Percentiles rank a stretch among this genome's conserved stretches.
These are phyloP conservation scores for Donacobius atricapilla DNA, from an alignment of 2,113 vertebrate species.

Conservation along the genomic window DNA sequence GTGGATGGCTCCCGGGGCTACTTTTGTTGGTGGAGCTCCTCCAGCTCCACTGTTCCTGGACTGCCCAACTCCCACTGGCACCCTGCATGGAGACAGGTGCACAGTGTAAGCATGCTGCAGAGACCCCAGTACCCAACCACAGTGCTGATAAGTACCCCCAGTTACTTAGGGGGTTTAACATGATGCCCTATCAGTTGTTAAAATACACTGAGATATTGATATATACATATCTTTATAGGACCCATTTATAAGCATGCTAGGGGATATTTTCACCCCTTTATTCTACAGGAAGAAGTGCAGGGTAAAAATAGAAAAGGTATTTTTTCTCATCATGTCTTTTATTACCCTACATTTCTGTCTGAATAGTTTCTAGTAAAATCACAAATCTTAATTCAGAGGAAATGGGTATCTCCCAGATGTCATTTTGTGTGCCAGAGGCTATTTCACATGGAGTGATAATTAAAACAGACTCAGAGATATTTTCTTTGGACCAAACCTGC, in stretches of 20 bases:
- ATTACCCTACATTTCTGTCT: neutral
- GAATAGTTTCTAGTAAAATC: neutral
- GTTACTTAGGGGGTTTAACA: neutral
- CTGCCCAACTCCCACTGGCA: slow-evolving; percentile 82
- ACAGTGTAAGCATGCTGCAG: neutral
- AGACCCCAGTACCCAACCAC: neutral
- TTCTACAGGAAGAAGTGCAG: neutral
- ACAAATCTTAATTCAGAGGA: slow-evolving; percentile 11
- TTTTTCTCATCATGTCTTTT: neutral
- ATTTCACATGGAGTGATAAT: neutral
- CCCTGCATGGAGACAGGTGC: slow-evolving; percentile 70
- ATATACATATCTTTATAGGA: neutral
- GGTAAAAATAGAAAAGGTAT: neutral
- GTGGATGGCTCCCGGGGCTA: slow-evolving; percentile 71
- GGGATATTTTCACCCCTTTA: neutral
- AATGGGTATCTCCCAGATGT: neutral
- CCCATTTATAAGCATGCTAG: neutral
- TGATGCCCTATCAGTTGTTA: neutral
- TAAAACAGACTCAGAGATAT: neutral
- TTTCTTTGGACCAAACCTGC: neutral
- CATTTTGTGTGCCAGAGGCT: neutral
- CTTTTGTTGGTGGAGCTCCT: slow-evolving; percentile 71
- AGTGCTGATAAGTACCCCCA: neutral
- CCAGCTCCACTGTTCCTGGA: slow-evolving; percentile 69
- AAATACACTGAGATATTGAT: neutral